A percentile compares a stretch with the other conserved stretches of the same genome.
phyloP scores from a whole-genome alignment of 2,797 vertebrate genomes.

The Squalus acanthias region DNA sequence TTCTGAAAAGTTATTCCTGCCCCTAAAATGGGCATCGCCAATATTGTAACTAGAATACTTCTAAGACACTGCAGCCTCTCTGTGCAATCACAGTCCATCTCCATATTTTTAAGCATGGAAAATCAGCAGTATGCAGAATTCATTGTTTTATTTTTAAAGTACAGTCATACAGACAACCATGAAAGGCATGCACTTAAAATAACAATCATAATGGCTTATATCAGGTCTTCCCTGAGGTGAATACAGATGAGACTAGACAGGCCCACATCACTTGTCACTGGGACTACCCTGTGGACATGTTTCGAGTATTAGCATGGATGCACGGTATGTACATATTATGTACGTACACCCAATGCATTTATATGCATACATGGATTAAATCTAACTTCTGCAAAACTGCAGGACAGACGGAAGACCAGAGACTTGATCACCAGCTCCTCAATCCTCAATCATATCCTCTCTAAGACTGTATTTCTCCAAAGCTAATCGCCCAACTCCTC shows the following conservation, averaged over 20 bases:
- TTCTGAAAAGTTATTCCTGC: background rate
- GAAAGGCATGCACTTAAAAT: constrained; percentile 17
- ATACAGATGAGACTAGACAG: constrained; percentile 27
- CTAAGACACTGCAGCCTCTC: no score
- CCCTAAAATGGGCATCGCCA: background rate
- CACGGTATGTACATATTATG: background rate
- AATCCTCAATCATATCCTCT: background rate
- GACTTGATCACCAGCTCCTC: background rate
- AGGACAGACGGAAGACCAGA: background rate
- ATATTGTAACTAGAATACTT: background rate
- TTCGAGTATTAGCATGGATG: background rate
- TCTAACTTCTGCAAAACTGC: background rate
- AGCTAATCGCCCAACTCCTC: background rate
- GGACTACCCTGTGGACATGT: background rate
- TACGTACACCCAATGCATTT: background rate
- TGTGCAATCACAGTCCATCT: background rate
- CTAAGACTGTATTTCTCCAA: background rate
- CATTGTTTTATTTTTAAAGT: background rate
- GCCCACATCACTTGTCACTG: background rate
- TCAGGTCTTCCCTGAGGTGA: background rate
- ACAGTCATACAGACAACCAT: background rate
- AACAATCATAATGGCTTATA: background rate
- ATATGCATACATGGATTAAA: background rate
- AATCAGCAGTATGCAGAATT: background rate
- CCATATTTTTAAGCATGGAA: background rate